A percentile compares a stretch with the other conserved stretches of the same genome.
phyloP scores from a whole-genome alignment of 92 coral and sea anemone species.

The Porites cylindrica region DNA sequence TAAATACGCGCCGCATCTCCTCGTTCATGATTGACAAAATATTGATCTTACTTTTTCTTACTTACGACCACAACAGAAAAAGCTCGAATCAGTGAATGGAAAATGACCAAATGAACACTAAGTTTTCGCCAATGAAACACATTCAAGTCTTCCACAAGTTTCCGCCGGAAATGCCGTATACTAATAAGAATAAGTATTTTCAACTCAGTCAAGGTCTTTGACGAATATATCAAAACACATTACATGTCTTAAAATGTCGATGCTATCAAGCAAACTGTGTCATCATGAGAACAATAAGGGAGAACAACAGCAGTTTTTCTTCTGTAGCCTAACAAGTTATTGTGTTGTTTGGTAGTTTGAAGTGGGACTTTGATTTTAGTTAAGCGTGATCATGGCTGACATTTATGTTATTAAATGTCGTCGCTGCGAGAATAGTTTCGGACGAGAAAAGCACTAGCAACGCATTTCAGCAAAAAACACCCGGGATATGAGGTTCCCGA shows the following conservation, averaged over 20 bases:
- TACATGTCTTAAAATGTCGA: background rate
- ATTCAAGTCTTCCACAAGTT: background rate
- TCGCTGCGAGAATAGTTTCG: background rate
- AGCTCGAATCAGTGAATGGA: background rate
- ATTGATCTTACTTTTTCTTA: background rate
- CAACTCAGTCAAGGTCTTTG: background rate
- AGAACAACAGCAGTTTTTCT: background rate
- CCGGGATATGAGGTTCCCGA: conserved; percentile 11
- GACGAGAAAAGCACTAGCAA: conserved; percentile 15
- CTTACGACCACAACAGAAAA: conserved; percentile 6
- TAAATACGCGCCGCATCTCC: background rate
- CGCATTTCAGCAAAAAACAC: conserved; percentile 19
- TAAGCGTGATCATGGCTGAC: background rate
- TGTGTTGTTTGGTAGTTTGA: background rate
- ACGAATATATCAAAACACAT: background rate
- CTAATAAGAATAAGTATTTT: background rate
- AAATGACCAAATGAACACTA: too few species aligned
- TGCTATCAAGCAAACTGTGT: background rate
- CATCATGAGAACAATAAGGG: background rate
- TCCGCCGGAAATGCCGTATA: background rate
- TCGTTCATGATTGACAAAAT: conserved; percentile 18
- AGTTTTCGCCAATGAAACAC: background rate
- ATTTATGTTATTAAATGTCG: background rate
- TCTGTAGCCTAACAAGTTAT: background rate
- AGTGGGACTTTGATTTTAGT: too few species aligned